phyloP scores from a whole-genome alignment of 1,140 invertebrate genomes.

The Megathymus violae region DNA sequence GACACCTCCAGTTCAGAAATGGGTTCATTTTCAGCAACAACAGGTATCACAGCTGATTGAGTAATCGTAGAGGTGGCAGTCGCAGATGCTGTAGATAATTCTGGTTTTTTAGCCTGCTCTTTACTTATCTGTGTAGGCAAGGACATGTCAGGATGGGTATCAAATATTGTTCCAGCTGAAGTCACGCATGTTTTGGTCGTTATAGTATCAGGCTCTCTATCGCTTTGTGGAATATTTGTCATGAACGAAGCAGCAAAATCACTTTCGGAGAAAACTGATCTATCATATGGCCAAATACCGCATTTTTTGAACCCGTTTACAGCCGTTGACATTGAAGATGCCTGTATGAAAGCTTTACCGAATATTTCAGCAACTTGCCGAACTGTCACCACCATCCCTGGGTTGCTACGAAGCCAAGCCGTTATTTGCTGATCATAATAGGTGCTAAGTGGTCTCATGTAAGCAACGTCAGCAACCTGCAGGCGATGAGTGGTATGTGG shows the following conservation, averaged over 20 bases:
- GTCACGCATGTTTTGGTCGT: no score
- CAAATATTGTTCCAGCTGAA: no score
- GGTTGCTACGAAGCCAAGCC: slow-evolving; percentile 55
- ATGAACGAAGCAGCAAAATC: slow-evolving; percentile 24
- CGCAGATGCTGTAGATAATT: no score
- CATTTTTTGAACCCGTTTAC: slow-evolving; percentile 53
- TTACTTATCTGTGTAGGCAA: no score
- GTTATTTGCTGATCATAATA: slow-evolving; percentile 54
- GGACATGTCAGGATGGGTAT: no score
- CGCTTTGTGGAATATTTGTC: neutral
- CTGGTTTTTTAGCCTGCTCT: no score
- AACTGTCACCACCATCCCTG: slow-evolving; percentile 47
- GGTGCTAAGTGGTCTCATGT: slow-evolving; percentile 38
- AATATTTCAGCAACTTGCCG: slow-evolving; percentile 51
- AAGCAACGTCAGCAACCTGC: slow-evolving; percentile 11
- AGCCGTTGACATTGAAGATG: slow-evolving; percentile 53
- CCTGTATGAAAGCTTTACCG: slow-evolving; percentile 50
- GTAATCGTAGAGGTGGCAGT: no score
- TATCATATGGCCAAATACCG: slow-evolving; percentile 46
- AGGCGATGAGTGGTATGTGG: no score
- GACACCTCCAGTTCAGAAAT: no score
- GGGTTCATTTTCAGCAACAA: no score
- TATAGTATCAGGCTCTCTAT: no score
- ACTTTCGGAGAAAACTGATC: slow-evolving; percentile 41
- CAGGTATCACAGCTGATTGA: no score